Evolutionary conservation across 2,113 vertebrate genomes (phyloP).

Genomic region (Myiagra hebetior): DNA sequence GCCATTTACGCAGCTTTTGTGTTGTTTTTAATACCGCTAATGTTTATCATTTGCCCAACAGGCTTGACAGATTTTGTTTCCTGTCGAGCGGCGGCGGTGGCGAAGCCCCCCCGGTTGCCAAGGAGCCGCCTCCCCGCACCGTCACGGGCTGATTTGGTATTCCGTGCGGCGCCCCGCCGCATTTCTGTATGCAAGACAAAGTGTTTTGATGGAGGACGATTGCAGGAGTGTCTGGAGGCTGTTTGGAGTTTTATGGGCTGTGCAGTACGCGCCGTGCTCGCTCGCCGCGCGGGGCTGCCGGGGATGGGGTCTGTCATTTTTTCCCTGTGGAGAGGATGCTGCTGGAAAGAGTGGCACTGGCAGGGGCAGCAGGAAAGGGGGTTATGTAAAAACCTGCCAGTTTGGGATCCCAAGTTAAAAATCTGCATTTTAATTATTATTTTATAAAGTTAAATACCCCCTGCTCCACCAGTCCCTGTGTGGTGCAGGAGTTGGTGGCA

Average conservation of each 20-base stretch:
- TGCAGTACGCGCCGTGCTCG: constrained; percentile 81
- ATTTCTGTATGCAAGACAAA: constrained; percentile 99
- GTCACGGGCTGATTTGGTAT: constrained; percentile 99
- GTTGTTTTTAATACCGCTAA: constrained; percentile 72
- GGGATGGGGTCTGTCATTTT: constrained; percentile 85
- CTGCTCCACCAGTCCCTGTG: background rate
- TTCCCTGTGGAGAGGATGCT: constrained; percentile 72
- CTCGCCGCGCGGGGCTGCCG: background rate
- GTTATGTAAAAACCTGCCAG: background rate
- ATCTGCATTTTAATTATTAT: background rate
- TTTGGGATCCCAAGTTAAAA: background rate
- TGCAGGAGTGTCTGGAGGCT: constrained; percentile 94
- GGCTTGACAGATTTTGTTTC: constrained; percentile 84
- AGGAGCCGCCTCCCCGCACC: constrained; percentile 93
- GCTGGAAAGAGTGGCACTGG: constrained; percentile 65
- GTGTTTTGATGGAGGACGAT: constrained; percentile 99
- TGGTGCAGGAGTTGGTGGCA: background rate
- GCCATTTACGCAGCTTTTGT: constrained; percentile 69
- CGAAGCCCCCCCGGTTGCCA: constrained; percentile 93
- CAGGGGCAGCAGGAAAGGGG: constrained; percentile 71
- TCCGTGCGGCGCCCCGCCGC: constrained; percentile 89
- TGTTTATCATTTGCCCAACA: constrained; percentile 87
- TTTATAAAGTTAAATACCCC: background rate
- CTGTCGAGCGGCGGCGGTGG: constrained; percentile 86
- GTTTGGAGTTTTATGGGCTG: constrained; percentile 96